Conservation (phyloP, 2,888 invertebrate species). For the Octodonta nipae region DNA sequence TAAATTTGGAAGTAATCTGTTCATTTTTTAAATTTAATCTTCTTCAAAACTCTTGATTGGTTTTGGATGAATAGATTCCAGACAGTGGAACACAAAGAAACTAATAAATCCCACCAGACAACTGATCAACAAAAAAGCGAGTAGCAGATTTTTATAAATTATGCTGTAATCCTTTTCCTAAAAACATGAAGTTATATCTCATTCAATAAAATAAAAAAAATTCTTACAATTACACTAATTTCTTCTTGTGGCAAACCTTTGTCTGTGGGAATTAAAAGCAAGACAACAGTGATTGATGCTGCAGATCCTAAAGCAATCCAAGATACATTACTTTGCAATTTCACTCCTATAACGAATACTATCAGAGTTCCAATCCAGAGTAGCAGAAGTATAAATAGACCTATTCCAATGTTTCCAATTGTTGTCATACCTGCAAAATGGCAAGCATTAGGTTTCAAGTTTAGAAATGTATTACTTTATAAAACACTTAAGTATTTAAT, state of each 20-base stretch:
- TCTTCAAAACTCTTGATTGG: slow-evolving; percentile 31
- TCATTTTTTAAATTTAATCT: slow-evolving; percentile 8
- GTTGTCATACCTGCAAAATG: slow-evolving; percentile 22
- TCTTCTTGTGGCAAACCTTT: slow-evolving; percentile 16
- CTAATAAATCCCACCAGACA: slow-evolving; percentile 35
- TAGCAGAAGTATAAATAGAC: slow-evolving; percentile 50
- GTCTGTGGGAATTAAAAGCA: slow-evolving; percentile 46
- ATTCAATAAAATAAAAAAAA: too few relatives aligned
- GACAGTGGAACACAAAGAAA: slow-evolving; percentile 38
- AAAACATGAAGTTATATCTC: too few relatives aligned
- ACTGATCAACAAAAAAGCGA: slow-evolving; percentile 36
- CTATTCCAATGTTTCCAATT: slow-evolving; percentile 44
- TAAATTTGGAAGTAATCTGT: slow-evolving; percentile 6
- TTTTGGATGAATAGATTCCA: slow-evolving; percentile 37
- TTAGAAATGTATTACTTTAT: too few relatives aligned
- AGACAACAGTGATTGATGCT: slow-evolving; percentile 42
- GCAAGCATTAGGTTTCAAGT: too few relatives aligned
- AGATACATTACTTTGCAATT: slow-evolving; percentile 52
- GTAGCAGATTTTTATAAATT: slow-evolving; percentile 38
- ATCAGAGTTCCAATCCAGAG: slow-evolving; percentile 51
- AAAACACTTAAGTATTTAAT: too few relatives aligned
- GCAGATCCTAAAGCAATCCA: slow-evolving; percentile 45
- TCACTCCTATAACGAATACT: slow-evolving; percentile 50
- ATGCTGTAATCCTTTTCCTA: slow-evolving; percentile 43
- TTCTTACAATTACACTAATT: slow-evolving; percentile 12